Percentiles rank a stretch among this genome's conserved stretches.
These are phyloP conservation scores for Cavia porcellus DNA, from an alignment of 2,113 vertebrate genomes.

Conservation along the genomic window DNA sequence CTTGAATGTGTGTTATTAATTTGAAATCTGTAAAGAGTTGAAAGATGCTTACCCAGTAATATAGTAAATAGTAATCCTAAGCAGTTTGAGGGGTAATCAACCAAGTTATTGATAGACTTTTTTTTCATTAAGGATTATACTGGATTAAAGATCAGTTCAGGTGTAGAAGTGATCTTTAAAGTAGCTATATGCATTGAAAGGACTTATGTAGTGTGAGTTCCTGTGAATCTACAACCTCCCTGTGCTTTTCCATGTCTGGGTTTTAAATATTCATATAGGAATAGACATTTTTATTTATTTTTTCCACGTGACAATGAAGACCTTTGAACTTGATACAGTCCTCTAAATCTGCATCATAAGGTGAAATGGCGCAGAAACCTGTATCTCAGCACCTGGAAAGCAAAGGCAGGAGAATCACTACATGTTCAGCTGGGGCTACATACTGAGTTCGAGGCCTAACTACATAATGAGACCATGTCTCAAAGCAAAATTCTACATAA, in stretches of 20 bases:
- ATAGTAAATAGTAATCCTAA: conserved; percentile 4
- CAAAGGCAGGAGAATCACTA: neutral
- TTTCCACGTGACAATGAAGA: neutral
- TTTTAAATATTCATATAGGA: neutral
- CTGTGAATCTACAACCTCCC: neutral
- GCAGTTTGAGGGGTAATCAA: neutral
- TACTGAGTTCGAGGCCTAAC: neutral
- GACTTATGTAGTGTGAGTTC: neutral
- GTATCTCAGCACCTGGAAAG: neutral
- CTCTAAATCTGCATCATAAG: neutral
- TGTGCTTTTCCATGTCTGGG: neutral
- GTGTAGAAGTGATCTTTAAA: conserved; percentile 29
- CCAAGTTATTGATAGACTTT: neutral
- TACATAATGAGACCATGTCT: neutral
- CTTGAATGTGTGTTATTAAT: conserved; percentile 41
- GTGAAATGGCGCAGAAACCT: neutral
- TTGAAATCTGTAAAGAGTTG: conserved; percentile 8
- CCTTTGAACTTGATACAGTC: neutral
- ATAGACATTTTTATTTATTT: neutral
- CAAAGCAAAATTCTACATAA: neutral
- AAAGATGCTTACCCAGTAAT: conserved; percentile 5
- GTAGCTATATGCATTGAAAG: neutral
- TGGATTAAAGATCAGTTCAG: neutral
- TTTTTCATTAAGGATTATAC: conserved; percentile 10
- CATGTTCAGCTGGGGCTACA: neutral